A percentile compares a stretch with the other conserved stretches of the same genome.
These are phyloP conservation scores for Rousettus madagascariensis DNA, from an alignment of 2,797 vertebrate species.

Conservation along the genomic window DNA sequence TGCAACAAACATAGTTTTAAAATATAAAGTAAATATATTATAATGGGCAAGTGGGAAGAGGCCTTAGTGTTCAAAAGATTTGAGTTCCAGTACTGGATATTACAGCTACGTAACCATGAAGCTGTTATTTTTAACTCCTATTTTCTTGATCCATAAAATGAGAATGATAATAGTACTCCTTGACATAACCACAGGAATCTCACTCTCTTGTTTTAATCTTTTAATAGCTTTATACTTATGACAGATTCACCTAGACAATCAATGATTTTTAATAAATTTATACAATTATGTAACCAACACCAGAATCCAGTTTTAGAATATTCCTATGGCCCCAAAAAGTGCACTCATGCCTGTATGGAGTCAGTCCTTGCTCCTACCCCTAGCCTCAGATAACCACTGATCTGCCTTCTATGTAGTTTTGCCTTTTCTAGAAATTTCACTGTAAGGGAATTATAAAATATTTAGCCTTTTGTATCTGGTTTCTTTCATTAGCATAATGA, in stretches of 20 bases:
- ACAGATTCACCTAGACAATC: neutral
- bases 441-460: neutral
- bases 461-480: neutral
- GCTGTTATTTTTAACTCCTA: slow-evolving; percentile 33
- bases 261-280: neutral
- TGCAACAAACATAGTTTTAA: neutral
- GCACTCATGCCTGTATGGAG: neutral
- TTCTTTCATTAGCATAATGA: neutral
- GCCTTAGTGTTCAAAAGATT: neutral
- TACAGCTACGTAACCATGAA: neutral
- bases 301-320: slow-evolving; percentile 4
- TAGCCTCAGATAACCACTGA: neutral
- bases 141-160: neutral
- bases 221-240: neutral
- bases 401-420: neutral
- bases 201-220: neutral
- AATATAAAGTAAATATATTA: neutral
- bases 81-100: neutral
- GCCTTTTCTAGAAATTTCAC: neutral
- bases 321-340: neutral
- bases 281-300: neutral
- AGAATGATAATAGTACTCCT: neutral
- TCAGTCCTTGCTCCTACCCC: neutral
- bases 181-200: neutral
- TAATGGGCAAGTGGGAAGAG: neutral